Base-by-base conservation (phyloP, 1,140 invertebrate genomes). In the Steinernema feltiae region DNA sequence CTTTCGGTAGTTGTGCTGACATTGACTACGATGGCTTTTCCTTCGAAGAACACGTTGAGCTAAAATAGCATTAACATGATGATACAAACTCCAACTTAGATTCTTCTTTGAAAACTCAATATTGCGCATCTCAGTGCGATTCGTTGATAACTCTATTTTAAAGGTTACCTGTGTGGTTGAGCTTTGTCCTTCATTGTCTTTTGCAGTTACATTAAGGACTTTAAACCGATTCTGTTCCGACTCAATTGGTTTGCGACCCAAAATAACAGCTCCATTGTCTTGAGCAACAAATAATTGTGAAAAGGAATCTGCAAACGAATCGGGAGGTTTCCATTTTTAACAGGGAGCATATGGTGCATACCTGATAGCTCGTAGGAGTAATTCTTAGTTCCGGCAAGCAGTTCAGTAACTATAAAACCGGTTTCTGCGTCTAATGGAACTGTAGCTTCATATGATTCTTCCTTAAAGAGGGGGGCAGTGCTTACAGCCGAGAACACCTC, bases 11-110 rank as follows among this genome's bases (percentile, higher is more conserved):
- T 30, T 18, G 63, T 69, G 63, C 29, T 72, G 69, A 63, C 31
- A 30, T 82, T 41, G 2, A 78, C 79, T 1, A 78, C 30, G 12
- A 81, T 78, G 7, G 74, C 79, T 31, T 79, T 74, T 0, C 79
- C 79, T 30, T 80, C 79, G 31, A 80, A 31, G 48, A 80, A 82
- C 1, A 80, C 81, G 77, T 82, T 82, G 17, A 80, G 70, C 78
- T 79, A 30, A 82, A 78, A 80, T 46, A 18, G 53, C 2, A 63
- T 21, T 63, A 30, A 24, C 32, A 31, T 32, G 15, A 79, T 79
- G n/a, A n/a, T n/a, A n/a, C n/a, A n/a, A n/a, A n/a, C n/a, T n/a
- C n/a, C n/a, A n/a, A n/a, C n/a, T n/a, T n/a, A n/a, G n/a, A n/a
- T n/a, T n/a, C n/a, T n/a, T n/a, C n/a, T n/a, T n/a, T n/a, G n/a